These are phyloP conservation scores for Perca schrenkii DNA, from an alignment of 2,113 vertebrate genomes.

Conservation along the genomic window DNA sequence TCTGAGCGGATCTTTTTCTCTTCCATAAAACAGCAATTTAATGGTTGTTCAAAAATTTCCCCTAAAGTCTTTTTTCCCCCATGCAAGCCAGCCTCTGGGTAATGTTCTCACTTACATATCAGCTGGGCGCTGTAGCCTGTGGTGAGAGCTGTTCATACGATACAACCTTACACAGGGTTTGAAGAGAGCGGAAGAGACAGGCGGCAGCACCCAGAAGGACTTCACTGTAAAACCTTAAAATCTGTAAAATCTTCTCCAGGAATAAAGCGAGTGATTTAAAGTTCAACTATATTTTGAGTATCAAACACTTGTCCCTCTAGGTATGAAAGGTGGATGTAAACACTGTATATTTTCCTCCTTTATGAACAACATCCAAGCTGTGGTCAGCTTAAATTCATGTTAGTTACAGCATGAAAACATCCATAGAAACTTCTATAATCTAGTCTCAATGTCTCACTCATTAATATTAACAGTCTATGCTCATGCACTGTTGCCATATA, in stretches of 20 bases:
- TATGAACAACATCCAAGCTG: constrained; percentile 12
- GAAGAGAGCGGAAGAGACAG: constrained; percentile 66
- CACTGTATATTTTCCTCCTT: constrained; percentile 10
- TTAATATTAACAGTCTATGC: too few species aligned
- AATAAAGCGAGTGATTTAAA: constrained; percentile 36
- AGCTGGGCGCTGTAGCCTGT: constrained; percentile 33
- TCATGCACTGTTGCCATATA: background rate
- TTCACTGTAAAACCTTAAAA: background rate
- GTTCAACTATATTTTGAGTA: background rate
- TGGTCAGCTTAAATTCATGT: constrained; percentile 11
- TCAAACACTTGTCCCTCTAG: constrained; percentile 7
- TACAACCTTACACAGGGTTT: constrained; percentile 46
- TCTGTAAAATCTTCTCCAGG: background rate
- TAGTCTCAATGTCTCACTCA: background rate
- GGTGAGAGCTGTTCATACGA: constrained; percentile 49
- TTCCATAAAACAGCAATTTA: constrained; percentile 21
- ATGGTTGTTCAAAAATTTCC: constrained; percentile 31
- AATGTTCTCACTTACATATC: constrained; percentile 71
- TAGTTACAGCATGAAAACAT: constrained; percentile 12
- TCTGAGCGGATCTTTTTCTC: background rate
- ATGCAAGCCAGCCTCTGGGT: constrained; percentile 16
- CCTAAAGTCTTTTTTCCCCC: background rate
- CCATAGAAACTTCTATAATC: background rate
- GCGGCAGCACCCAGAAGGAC: constrained; percentile 26
- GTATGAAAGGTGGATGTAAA: constrained; percentile 12